Evolutionary conservation across 2,113 vertebrate genomes (phyloP).

Genomic region (Bolborhynchus lineola): DNA sequence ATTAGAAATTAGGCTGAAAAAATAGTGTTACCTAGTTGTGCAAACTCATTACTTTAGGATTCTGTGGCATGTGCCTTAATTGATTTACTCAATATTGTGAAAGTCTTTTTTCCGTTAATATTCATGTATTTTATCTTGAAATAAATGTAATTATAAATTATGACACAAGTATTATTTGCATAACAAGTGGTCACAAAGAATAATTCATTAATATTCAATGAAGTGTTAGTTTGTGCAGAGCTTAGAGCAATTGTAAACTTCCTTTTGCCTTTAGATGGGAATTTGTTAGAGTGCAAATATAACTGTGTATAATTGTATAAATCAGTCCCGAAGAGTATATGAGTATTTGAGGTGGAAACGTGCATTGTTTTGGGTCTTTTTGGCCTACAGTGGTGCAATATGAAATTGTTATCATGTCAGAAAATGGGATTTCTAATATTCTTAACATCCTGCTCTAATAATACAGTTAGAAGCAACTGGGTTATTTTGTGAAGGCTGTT

Average conservation of each 20-base stretch:
- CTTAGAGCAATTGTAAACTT: slow-evolving; percentile 73
- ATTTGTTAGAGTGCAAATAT: slow-evolving; percentile 72
- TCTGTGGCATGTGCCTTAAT: neutral
- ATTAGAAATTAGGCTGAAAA: neutral
- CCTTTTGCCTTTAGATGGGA: slow-evolving; percentile 76
- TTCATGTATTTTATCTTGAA: slow-evolving; percentile 43
- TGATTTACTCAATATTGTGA: slow-evolving; percentile 27
- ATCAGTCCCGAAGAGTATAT: slow-evolving; percentile 65
- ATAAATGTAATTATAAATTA: slow-evolving; percentile 74
- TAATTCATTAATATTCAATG: slow-evolving; percentile 81
- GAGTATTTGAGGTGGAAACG: slow-evolving; percentile 46
- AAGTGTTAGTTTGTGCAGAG: slow-evolving; percentile 70
- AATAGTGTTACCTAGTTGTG: neutral
- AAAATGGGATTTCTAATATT: neutral
- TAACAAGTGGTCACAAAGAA: slow-evolving; percentile 75
- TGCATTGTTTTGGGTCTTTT: neutral
- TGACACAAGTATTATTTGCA: slow-evolving; percentile 68
- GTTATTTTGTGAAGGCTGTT: neutral
- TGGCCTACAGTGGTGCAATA: neutral
- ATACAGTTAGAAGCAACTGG: neutral
- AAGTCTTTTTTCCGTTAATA: neutral
- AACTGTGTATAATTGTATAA: slow-evolving; percentile 73
- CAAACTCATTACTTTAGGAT: slow-evolving; percentile 6
- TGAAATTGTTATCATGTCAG: neutral
- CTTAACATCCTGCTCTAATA: neutral